Conservation (phyloP, 2,797 vertebrate genomes). For the Epinephelus malabaricus region DNA sequence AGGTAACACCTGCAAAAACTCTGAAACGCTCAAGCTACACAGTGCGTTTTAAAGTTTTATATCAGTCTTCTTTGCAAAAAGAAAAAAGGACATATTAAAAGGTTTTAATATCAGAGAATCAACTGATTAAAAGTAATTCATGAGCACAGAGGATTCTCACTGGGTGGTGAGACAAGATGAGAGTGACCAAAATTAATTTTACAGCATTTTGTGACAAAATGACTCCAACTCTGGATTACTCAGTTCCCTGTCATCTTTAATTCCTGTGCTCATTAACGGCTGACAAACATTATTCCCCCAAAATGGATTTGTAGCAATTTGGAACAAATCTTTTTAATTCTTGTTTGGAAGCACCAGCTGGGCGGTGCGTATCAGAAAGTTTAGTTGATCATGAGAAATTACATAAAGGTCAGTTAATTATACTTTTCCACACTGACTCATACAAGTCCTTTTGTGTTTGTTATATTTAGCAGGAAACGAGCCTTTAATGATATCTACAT, state of each 20-base stretch:
- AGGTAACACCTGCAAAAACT: no score
- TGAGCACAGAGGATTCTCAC: not conserved
- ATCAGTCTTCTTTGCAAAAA: not conserved
- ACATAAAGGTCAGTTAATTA: slow-evolving; percentile 19
- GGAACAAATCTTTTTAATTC: slow-evolving; percentile 36
- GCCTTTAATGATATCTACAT: slow-evolving; percentile 59
- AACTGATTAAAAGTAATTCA: no score
- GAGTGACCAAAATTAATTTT: not conserved
- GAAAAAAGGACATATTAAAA: not conserved
- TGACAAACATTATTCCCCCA: not conserved
- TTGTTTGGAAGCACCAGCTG: slow-evolving; percentile 41
- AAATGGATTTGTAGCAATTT: slow-evolving; percentile 36
- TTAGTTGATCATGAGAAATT: slow-evolving; percentile 33
- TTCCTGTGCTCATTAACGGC: not conserved
- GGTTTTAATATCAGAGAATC: not conserved
- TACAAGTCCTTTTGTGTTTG: slow-evolving; percentile 41
- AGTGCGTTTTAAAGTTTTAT: not conserved
- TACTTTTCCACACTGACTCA: slow-evolving; percentile 37
- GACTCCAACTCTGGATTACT: not conserved
- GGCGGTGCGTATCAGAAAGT: slow-evolving; percentile 25
- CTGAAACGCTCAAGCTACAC: not conserved
- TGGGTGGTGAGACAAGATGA: not conserved
- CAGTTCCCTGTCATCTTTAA: slow-evolving; percentile 7
- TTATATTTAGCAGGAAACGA: slow-evolving; percentile 66
- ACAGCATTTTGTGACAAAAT: not conserved